phyloP scores from a whole-genome alignment of 2,797 vertebrate genomes.

The Lepidocolaptes lacrymiger region DNA sequence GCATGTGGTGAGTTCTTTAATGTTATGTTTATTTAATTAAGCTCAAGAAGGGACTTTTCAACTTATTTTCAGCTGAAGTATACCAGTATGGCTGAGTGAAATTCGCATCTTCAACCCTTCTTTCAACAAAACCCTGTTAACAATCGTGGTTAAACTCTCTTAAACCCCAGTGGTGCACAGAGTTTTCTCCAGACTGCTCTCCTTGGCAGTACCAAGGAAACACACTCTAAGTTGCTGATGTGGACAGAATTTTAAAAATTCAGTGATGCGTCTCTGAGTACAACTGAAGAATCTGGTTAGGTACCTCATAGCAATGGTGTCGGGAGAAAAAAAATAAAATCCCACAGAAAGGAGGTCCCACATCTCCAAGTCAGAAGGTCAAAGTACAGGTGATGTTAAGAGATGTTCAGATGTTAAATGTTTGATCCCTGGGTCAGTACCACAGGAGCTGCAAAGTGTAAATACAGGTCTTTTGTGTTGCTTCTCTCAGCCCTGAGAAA shows the following conservation, averaged over 20 bases:
- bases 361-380: fast-evolving
- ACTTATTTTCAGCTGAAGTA: background rate
- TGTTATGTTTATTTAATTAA: background rate
- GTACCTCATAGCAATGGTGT: background rate
- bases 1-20: background rate
- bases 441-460: background rate
- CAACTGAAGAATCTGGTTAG: background rate
- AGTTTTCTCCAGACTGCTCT: background rate
- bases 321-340: background rate
- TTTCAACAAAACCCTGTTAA: background rate
- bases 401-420: background rate
- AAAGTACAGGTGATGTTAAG: background rate
- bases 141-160: background rate
- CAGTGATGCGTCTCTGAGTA: background rate
- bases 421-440: background rate
- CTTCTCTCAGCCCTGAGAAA: background rate
- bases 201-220: background rate
- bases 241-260: background rate
- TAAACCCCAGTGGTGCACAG: background rate
- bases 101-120: background rate
- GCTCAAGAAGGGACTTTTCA: background rate
- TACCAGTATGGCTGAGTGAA: background rate
- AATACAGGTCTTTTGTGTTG: background rate
- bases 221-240: background rate
- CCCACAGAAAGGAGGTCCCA: background rate